phyloP scores from a whole-genome alignment of 2,797 vertebrate species.

The Siniperca obscura region DNA sequence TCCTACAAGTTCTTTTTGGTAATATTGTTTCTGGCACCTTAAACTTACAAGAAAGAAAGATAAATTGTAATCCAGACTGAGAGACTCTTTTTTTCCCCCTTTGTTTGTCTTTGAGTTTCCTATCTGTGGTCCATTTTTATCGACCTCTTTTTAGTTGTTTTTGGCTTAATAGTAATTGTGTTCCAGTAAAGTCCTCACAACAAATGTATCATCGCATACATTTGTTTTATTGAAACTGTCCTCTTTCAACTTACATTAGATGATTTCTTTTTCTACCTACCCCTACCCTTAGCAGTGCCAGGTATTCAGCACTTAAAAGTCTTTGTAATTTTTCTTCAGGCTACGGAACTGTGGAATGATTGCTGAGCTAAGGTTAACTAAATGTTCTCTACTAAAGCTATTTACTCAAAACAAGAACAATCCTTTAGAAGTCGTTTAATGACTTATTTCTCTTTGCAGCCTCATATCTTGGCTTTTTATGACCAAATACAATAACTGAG shows the following conservation, averaged over 20 bases:
- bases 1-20: neutral
- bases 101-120: neutral
- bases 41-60: neutral
- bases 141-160: neutral
- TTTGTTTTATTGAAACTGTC: neutral
- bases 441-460: neutral
- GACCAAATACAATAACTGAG: neutral
- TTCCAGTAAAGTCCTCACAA: neutral
- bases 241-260: neutral
- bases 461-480: neutral
- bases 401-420: neutral
- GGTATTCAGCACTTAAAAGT: neutral
- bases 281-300: neutral
- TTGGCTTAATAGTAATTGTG: neutral
- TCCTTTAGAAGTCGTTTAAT: neutral
- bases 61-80: neutral
- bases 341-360: neutral
- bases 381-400: slow-evolving; percentile 2
- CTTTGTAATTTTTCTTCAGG: slow-evolving; percentile 1
- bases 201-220: neutral
- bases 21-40: neutral
- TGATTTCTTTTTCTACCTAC: neutral
- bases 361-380: slow-evolving; percentile 14
- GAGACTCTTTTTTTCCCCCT: no score
- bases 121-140: neutral